Conservation (phyloP, 2,113 vertebrate genomes). For the Fregata magnificens region DNA sequence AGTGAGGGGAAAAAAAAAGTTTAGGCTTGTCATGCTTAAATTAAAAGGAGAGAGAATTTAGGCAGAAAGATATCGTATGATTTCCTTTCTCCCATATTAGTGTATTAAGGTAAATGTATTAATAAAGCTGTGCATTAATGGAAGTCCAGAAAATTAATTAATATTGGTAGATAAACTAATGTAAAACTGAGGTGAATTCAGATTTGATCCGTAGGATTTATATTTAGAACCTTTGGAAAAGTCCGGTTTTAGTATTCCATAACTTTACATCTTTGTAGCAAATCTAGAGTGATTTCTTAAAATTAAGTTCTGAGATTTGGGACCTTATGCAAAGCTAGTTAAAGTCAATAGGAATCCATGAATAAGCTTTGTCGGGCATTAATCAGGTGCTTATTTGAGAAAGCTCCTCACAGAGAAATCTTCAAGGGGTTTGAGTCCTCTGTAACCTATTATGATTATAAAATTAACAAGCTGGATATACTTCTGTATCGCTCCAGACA, state of each 20-base stretch:
- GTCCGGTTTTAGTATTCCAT: neutral
- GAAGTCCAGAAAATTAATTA: neutral
- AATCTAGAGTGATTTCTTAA: neutral
- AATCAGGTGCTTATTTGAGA: neutral
- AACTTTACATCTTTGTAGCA: neutral
- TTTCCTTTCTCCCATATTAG: neutral
- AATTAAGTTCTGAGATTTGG: neutral
- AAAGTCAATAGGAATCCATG: neutral
- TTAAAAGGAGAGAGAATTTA: neutral
- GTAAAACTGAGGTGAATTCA: neutral
- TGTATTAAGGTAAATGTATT: neutral
- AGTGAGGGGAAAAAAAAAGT: neutral
- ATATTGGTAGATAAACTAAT: neutral
- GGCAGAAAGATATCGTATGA: neutral
- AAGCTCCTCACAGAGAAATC: neutral
- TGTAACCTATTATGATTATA: neutral
- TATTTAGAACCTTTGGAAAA: neutral
- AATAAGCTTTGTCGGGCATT: neutral
- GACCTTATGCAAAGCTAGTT: neutral
- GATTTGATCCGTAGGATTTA: neutral
- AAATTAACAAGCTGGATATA: neutral
- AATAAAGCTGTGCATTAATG: neutral
- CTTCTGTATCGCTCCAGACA: neutral
- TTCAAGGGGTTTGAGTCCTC: neutral
- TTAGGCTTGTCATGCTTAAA: neutral